Conservation (phyloP, 2,888 invertebrate genomes). For the Drosophila nr. fundita region DNA sequence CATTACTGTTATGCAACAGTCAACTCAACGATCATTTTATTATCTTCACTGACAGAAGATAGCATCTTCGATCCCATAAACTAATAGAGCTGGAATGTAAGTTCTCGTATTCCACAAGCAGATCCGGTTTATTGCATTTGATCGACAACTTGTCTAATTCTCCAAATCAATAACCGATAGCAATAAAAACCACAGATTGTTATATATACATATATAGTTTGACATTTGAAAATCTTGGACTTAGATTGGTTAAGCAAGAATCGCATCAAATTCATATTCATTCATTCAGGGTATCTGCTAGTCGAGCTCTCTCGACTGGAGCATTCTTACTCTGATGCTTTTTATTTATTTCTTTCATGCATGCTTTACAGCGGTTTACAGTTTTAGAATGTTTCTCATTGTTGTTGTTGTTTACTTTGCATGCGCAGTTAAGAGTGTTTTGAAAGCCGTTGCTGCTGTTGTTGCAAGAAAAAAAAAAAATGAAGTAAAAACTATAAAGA, state of each 20-base stretch:
- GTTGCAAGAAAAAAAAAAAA: constrained; percentile 4
- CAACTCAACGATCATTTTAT: constrained; percentile 7
- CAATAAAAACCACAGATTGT: not conserved
- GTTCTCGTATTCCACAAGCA: not conserved
- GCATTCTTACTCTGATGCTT: not conserved
- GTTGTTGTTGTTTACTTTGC: constrained; percentile 55
- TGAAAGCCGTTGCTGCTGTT: constrained; percentile 17
- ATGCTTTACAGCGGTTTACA: constrained; percentile 44
- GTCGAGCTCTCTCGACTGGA: not conserved
- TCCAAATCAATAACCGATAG: not conserved
- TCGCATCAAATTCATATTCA: not conserved
- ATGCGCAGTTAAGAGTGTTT: constrained; percentile 63
- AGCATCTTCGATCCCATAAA: not conserved
- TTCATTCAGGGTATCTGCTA: not conserved
- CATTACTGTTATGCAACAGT: constrained; percentile 20
- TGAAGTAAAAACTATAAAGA: not conserved
- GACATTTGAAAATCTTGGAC: not conserved
- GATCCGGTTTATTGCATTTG: not conserved
- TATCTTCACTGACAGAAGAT: not conserved
- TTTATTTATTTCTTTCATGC: constrained; percentile 5
- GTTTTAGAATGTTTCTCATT: constrained; percentile 51
- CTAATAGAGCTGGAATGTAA: not conserved
- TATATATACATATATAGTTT: not conserved
- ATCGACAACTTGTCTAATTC: not conserved
- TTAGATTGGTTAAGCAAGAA: not conserved